Base-by-base conservation (phyloP, 2,888 invertebrate genomes). In the Cryptocheilus praepositus region DNA sequence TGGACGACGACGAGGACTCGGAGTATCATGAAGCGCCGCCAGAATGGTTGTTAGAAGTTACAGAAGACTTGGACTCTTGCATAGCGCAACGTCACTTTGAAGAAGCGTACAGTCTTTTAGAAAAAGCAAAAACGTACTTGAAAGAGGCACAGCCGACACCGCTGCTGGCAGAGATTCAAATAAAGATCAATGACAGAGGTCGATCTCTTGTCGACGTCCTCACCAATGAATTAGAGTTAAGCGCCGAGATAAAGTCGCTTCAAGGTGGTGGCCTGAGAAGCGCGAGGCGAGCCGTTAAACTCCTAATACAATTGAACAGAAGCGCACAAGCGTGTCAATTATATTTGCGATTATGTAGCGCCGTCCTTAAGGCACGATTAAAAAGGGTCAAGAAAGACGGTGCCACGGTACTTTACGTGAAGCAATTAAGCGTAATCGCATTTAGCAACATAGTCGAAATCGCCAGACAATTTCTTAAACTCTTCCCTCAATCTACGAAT, bases 71-170 rank as follows among this genome's bases (percentile, higher is more conserved):
- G 62, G 98, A 99, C 90, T 97, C 98, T 15, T 93, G 95, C 81
- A 95, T 98, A 76, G 98, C 98, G 0, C 97, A 98, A 89, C 92
- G 98, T 80, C 96, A 98, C 89, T 98, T 98, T 85, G 96, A 98
- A 88, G 96, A 96, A 84, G 97, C 98, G 0, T 94, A 96, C 74
- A 92, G 93, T 73, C 90, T 97, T 15, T 92, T 98, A 77, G 94
- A 95, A 77, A 93, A 93, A 81, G 91, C 92, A 0, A 91, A 91
- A 70, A 89, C 91, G 5, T 93, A 91, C 81, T 86, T 93, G 72
- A 88, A 60, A 75, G 88, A 89, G 60, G 86, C 88, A 55, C 85
- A 86, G 46, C 55, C 70, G 16, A 90, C 90, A 71, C 89, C 89
- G 45, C 84, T 89, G 13, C 71, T 91, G 11, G 81, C 86, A 36